Evolutionary conservation across 2,113 vertebrate genomes (phyloP), one percentile per base, ranked within the genome.

Genomic region (Platichthys stellatus): DNA sequence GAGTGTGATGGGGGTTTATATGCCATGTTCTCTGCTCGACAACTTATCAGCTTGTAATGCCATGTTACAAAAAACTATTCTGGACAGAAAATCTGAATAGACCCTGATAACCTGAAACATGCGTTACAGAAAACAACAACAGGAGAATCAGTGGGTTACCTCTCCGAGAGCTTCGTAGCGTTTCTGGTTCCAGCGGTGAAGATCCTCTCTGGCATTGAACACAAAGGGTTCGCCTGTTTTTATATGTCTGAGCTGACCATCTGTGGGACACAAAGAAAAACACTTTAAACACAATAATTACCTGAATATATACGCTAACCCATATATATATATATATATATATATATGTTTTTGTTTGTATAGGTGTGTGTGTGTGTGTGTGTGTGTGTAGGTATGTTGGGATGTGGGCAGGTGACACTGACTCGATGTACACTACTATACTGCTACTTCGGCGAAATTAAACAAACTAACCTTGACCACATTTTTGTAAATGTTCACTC

Each of bases 171-270:
- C 98, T 91, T 99, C 98, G 12, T 99, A 99, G 79, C 98, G 95
- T 84, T 99, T 99, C 87, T 99, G 98, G 88, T 99, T 99, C 97
- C 97, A 99, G 78, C 98, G 95, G 82, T 99, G 97, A 83, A 99
- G 95, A 85, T 97, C 97, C 93, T 99, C 97, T 76, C 96, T 96
- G 81, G 95, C 97, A 88, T 99, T 99, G 84, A 99, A 99, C 63
- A 98, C 94, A 95, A 98, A 99, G 0, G 96, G 95, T 56, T 99
- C 97, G 40, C 97, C 97, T 21, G 97, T 98, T 91, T 95, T 95
- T 62, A 93, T 92, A 86, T 99, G 97, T 80, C 97, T 96, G 78
- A 99, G 94, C 72, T 89, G 89, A 18, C 89, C 90, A 67, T 89
- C 91, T 92, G 83, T 47, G n/a, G 47, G 20, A 61, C 4, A 64